Percentiles rank a stretch among this genome's conserved stretches.
phyloP scores from a whole-genome alignment of 2,113 vertebrate species.

The Rhadina sibilatrix region DNA sequence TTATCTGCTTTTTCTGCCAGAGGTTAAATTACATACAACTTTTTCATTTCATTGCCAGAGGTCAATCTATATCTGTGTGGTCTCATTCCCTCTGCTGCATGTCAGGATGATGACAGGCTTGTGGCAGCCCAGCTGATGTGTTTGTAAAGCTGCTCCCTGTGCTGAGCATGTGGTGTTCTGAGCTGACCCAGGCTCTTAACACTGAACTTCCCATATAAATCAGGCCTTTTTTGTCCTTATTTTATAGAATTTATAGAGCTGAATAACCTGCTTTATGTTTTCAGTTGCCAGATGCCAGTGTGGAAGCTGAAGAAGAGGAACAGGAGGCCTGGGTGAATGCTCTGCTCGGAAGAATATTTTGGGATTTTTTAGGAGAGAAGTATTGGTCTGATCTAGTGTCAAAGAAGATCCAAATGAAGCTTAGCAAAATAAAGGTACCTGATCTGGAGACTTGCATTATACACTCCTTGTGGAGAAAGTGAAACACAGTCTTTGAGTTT shows the following conservation, averaged over 20 bases:
- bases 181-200: neutral
- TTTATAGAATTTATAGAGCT: neutral
- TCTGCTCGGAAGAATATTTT: conserved; percentile 93
- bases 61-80: neutral
- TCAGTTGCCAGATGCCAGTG: conserved; percentile 75
- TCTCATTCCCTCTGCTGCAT: neutral
- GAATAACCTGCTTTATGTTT: conserved; percentile 28
- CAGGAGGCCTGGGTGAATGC: conserved; percentile 95
- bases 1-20: conserved; percentile 15
- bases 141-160: neutral
- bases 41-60: conserved; percentile 9
- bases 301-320: conserved; percentile 72
- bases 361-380: conserved; percentile 98
- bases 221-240: neutral
- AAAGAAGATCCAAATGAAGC: conserved; percentile 99
- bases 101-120: conserved; percentile 23
- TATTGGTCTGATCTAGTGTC: conserved; percentile 96
- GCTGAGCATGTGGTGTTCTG: neutral
- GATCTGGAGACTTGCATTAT: neutral
- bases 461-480: neutral
- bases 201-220: neutral
- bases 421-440: conserved; percentile 96
- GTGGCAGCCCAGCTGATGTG: neutral
- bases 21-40: neutral
- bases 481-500: neutral